A percentile compares a stretch with the other conserved stretches of the same genome.
Conservation (phyloP, 2,113 vertebrate species). For the Synchiropus splendidus region DNA sequence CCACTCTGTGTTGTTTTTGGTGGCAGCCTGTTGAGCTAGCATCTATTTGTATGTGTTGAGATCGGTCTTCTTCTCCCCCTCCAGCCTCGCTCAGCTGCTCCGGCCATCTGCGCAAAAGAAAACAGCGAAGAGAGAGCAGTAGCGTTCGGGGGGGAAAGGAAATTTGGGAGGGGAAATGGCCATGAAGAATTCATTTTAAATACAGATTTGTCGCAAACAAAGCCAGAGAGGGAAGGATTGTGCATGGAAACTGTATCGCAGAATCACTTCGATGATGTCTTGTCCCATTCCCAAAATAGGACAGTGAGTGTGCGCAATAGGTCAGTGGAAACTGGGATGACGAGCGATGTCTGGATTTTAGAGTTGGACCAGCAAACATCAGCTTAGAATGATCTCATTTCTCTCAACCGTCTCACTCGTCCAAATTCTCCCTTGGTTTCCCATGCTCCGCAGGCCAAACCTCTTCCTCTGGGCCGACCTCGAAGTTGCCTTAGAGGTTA, state of each 20-base stretch:
- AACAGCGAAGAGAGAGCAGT: conserved; percentile 54
- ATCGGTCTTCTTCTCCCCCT: conserved; percentile 22
- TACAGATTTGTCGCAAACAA: conserved; percentile 1
- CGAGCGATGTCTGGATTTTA: conserved; percentile 41
- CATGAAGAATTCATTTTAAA: no score
- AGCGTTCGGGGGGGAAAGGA: conserved; percentile 11
- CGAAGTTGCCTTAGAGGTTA: conserved; percentile 23
- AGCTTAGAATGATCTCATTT: conserved; percentile 47
- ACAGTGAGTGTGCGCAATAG: conserved; percentile 16
- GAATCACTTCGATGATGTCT: conserved; percentile 32
- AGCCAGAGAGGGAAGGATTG: conserved; percentile 18
- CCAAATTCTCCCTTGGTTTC: conserved; percentile 31
- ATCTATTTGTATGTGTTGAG: conserved; percentile 10
- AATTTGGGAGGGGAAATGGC: conserved; percentile 6
- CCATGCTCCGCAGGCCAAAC: conserved; percentile 50
- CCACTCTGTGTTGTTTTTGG: conserved; percentile 11
- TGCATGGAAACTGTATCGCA: conserved; percentile 6
- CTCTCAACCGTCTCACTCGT: neutral
- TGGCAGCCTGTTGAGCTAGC: conserved; percentile 20
- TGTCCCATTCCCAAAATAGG: conserved; percentile 38
- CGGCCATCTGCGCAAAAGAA: conserved; percentile 64
- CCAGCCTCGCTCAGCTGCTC: conserved; percentile 65
- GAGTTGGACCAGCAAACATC: conserved; percentile 21
- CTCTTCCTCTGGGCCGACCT: conserved; percentile 48
- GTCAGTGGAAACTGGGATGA: conserved; percentile 56